These are phyloP conservation scores for Boloria euphrosyne DNA, from an alignment of 2,888 invertebrate species.

Conservation along the genomic window DNA sequence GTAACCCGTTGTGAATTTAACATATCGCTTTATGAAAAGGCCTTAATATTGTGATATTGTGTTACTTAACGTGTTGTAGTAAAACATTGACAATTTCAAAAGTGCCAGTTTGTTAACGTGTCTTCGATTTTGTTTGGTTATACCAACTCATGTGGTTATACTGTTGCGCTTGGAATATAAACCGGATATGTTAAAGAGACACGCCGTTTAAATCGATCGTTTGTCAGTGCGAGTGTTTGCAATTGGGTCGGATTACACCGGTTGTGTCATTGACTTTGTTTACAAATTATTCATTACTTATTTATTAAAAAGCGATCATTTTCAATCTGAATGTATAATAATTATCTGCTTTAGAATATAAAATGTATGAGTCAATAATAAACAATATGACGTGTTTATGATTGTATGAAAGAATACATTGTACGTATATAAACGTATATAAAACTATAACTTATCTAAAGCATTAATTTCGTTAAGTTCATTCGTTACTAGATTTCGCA, in stretches of 20 bases:
- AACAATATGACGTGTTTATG: too few species aligned
- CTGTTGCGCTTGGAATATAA: neutral
- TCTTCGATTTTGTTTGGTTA: neutral
- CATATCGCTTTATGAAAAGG: too few species aligned
- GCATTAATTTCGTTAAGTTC: too few species aligned
- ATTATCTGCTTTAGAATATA: neutral
- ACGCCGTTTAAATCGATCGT: neutral
- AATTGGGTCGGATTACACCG: constrained; percentile 9
- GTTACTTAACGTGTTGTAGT: constrained; percentile 8
- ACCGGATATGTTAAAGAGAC: neutral
- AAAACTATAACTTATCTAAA: too few species aligned
- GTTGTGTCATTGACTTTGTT: constrained; percentile 6
- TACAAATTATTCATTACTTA: too few species aligned
- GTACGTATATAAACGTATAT: too few species aligned
- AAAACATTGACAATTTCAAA: neutral
- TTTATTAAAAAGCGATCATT: too few species aligned
- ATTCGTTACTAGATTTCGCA: neutral
- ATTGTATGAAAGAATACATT: too few species aligned
- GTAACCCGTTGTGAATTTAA: too few species aligned
- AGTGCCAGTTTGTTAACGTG: neutral
- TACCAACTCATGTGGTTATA: too few species aligned
- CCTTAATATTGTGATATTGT: neutral
- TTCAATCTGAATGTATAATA: too few species aligned
- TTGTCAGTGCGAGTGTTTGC: neutral
- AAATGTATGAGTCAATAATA: neutral